Evolutionary conservation across 2,113 vertebrate species (phyloP), one percentile per base, ranked within the genome.

Genomic region (Bolborhynchus lineola): DNA sequence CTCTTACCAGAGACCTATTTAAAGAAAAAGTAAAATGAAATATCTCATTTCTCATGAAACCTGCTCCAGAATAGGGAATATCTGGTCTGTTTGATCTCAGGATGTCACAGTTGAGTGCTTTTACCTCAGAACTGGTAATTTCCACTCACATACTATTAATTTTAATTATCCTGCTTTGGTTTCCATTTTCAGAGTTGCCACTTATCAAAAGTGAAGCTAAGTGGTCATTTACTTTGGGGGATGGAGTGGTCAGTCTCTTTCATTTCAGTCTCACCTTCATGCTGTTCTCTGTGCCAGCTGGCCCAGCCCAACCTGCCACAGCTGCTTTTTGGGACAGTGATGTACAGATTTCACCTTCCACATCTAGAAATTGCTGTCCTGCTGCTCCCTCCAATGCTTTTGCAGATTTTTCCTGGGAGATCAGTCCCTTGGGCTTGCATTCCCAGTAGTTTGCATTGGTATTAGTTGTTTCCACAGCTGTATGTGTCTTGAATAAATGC

Each of bases 81-180:
- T 84, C 69, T 92, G 69, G 12, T 68, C 77, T 42, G 9, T 91
- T 92, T 84, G 57, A 93, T 89, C 91, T 85, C 57, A 10, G 9
- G 31, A 6, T 68, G 59, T 87, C 93, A n/a, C 57, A 65, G 49
- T 1, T 91, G 74, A 96, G 81, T 84, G 91, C 89, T 94, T 91
- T 93, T 69, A 79, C 77, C 84, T 94, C 91, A 92, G 53, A 55
- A 97, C 77, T 82, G 93, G 78, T 85, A 64, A 95, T 94, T 95
- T 94, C 86, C 81, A 95, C 70, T 95, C 37, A 39, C 26, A 47
- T 82, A 31, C 77, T 65, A 79, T 91, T 94, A 92, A 77, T 96
- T 92, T 95, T 93, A 95, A 96, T 95, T 93, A 89, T 57, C 55
- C 47, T 72, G 82, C 78, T 57, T 92, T 44, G 44, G 14, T 91